A percentile compares a stretch with the other conserved stretches of the same genome.
phyloP scores from a whole-genome alignment of 2,797 vertebrate genomes.

The Rachycentron canadum region DNA sequence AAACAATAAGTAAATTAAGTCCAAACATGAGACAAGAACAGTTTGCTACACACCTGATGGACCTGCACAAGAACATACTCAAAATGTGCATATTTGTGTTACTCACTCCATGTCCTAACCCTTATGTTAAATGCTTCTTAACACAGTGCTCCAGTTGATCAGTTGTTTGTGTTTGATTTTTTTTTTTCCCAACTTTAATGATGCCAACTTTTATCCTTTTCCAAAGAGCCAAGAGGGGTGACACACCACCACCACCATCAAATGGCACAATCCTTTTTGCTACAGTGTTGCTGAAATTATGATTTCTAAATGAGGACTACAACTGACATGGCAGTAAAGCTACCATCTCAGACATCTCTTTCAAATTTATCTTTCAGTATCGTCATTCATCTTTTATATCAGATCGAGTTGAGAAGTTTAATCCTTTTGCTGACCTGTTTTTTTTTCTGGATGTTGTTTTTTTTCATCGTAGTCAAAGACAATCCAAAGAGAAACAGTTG shows the following conservation, averaged over 20 bases:
- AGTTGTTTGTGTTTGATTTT: slow-evolving; percentile 52
- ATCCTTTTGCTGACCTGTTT: neutral
- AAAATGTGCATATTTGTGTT: slow-evolving; percentile 6
- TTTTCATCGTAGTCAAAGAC: neutral
- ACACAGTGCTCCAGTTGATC: slow-evolving; percentile 4
- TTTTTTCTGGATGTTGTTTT: neutral
- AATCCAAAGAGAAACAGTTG: neutral
- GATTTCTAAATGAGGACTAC: neutral
- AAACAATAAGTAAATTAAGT: neutral
- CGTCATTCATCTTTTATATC: neutral
- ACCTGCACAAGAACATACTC: neutral
- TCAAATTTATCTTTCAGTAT: neutral
- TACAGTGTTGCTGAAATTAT: no score
- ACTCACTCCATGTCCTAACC: slow-evolving; percentile 53
- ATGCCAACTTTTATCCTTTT: slow-evolving; percentile 7
- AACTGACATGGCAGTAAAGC: neutral
- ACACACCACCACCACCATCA: neutral
- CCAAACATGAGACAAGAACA: neutral
- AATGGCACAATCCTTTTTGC: neutral
- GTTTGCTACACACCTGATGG: neutral
- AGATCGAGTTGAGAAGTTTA: neutral
- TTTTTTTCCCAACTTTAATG: slow-evolving; percentile 24
- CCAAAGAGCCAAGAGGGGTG: slow-evolving; percentile 16
- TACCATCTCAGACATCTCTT: neutral
- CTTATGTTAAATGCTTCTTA: slow-evolving; percentile 10